Percentiles rank a stretch among this genome's conserved stretches.
phyloP scores from a whole-genome alignment of 2,113 vertebrate species.

The Alaudala cheleensis region DNA sequence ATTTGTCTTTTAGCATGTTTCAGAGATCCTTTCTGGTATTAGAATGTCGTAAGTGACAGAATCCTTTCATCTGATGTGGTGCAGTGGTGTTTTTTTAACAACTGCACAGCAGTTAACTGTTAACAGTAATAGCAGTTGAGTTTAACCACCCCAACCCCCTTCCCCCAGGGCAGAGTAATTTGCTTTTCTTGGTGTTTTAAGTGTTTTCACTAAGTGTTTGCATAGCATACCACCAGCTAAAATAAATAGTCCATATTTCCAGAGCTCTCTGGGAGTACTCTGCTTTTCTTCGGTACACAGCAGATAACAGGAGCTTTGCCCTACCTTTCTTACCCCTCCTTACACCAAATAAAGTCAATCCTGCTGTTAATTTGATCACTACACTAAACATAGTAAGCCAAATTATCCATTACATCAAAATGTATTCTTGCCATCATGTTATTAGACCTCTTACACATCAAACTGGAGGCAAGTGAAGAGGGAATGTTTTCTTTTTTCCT shows the following conservation, averaged over 20 bases:
- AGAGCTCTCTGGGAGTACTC: neutral
- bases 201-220: neutral
- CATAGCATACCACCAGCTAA: neutral
- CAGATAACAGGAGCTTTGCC: neutral
- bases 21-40: neutral
- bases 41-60: neutral
- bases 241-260: neutral
- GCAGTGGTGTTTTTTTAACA: neutral
- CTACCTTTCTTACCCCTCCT: neutral
- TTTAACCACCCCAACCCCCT: neutral
- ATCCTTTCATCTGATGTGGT: neutral
- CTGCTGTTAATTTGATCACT: neutral
- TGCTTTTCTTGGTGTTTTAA: neutral
- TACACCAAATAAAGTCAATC: neutral
- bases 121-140: neutral
- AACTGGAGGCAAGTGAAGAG: neutral
- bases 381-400: neutral
- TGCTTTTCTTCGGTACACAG: neutral
- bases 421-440: neutral
- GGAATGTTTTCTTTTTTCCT: neutral
- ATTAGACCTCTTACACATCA: neutral
- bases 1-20: neutral
- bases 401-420: slow-evolving; percentile 14
- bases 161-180: neutral
- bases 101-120: neutral